These are phyloP conservation scores for Hylia prasina DNA, from an alignment of 2,113 vertebrate species.

Conservation along the genomic window DNA sequence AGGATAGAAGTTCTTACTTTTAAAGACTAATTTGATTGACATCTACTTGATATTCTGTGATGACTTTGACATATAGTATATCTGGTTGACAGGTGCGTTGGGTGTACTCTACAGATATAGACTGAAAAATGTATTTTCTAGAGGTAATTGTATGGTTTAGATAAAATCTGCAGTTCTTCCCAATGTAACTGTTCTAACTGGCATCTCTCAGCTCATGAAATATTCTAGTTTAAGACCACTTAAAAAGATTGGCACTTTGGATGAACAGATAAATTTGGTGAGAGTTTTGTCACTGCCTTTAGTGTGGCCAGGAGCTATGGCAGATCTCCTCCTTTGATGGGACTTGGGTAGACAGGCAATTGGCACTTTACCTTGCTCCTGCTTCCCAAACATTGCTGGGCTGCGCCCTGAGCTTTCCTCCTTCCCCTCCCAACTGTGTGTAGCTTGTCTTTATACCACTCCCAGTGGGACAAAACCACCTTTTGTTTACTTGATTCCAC, in stretches of 20 bases:
- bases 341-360: not conserved
- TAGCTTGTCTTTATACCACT: not conserved
- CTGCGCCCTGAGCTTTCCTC: not conserved
- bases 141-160: slow-evolving; percentile 12
- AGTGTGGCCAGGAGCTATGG: not conserved
- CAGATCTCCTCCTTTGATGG: not conserved
- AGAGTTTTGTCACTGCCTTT: not conserved
- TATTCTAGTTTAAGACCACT: not conserved
- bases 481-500: not conserved
- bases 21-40: slow-evolving; percentile 15
- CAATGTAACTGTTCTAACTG: not conserved
- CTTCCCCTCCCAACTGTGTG: not conserved
- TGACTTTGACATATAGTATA: not conserved
- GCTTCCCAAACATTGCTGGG: not conserved
- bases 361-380: not conserved
- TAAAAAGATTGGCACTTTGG: not conserved
- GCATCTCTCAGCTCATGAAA: not conserved
- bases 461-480: not conserved
- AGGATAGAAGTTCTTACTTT: not conserved
- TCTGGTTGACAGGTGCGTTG: not conserved
- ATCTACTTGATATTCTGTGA: slow-evolving; percentile 3
- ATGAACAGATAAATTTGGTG: not conserved
- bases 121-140: slow-evolving; percentile 6
- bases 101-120: not conserved
- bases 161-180: not conserved